Evolutionary conservation across 1,140 invertebrate species (phyloP), one percentile per base, ranked within the genome.

Genomic region (Galendromus occidentalis): DNA sequence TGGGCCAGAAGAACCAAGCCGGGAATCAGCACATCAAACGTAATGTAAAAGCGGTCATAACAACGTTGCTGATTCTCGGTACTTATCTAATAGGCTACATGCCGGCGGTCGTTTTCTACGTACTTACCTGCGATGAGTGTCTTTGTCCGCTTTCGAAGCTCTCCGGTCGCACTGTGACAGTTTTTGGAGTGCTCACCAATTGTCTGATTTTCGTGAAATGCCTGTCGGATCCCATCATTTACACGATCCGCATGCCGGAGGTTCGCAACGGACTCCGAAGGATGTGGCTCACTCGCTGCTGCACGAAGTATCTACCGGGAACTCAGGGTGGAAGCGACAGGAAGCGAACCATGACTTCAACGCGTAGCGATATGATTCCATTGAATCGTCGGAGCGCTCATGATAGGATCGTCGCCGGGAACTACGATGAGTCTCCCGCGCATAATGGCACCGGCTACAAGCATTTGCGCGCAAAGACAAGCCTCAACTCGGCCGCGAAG

Each of bases 1-100:
- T 75, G 55, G 74, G 75, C 42, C 33, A 42, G 64, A 41, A 42
- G 42, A 9, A 59, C 41, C 63, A 51, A 65, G 25, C 69, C 47
- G 47, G 68, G 68, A 20, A 42, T 7, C 66, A 67, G 39, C 64
- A 67, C 9, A 67, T 45, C 14, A 70, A 59, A 25, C 51, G 51
- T 42, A 83, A 82, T 68, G 76, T 81, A n/a, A 83, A 84, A 70
- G 83, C 84, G 0, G 72, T 84, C 4, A 74, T 79, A 28, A 86
- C 84, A 0, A 85, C 83, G 0, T 70, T 85, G 18, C 73, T 84
- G 9, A 85, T 86, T 44, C 74, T 86, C 0, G 83, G 83, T 17
- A 83, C 82, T 1, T 84, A 82, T 69, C 70, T 83, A 1, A 67
- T 85, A 0, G 82, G 83, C 6, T 85, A 81, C 80, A 75, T 84